Percentiles rank a stretch among this genome's conserved stretches.
These are phyloP conservation scores for Copidosoma floridanum DNA, from an alignment of 1,140 invertebrate species.

Conservation along the genomic window DNA sequence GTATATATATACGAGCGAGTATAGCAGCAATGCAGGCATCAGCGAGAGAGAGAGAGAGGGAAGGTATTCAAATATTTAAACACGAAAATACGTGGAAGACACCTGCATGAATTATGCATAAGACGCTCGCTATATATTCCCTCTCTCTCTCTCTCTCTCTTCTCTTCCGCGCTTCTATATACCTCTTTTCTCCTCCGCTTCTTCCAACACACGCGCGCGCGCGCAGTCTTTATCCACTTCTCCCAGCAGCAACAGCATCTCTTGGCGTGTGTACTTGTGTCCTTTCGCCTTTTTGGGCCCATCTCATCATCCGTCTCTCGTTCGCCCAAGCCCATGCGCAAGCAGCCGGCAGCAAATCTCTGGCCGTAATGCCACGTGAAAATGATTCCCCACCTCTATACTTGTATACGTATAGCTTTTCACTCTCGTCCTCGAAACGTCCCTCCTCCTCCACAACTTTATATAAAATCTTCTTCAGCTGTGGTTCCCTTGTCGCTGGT, in stretches of 20 bases:
- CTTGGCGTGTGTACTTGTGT: background rate
- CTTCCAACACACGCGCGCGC: background rate
- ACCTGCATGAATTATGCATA: slow-evolving; percentile 52
- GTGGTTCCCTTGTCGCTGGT: too few species aligned
- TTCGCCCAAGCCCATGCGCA: too few species aligned
- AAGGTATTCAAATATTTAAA: slow-evolving; percentile 56
- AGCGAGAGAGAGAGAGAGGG: too few species aligned
- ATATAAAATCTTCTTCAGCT: too few species aligned
- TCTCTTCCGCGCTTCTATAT: background rate
- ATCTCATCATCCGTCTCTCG: too few species aligned
- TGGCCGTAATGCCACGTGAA: too few species aligned
- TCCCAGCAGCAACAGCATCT: too few species aligned
- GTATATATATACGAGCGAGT: too few species aligned
- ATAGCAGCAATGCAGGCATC: slow-evolving; percentile 41
- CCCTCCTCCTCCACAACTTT: too few species aligned
- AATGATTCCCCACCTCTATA: slow-evolving; percentile 18
- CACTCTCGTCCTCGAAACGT: slow-evolving; percentile 9
- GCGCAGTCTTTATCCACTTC: slow-evolving; percentile 25
- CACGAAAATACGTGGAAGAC: slow-evolving; percentile 51
- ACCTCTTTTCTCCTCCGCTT: background rate
- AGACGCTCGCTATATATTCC: slow-evolving; percentile 33
- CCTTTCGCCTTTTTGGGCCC: too few species aligned
- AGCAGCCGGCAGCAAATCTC: too few species aligned
- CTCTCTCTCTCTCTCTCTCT: slow-evolving; percentile 29
- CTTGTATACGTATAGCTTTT: too few species aligned